Evolutionary conservation across 2,888 invertebrate genomes (phyloP).

Genomic region (Sceliomorpha sp.): DNA sequence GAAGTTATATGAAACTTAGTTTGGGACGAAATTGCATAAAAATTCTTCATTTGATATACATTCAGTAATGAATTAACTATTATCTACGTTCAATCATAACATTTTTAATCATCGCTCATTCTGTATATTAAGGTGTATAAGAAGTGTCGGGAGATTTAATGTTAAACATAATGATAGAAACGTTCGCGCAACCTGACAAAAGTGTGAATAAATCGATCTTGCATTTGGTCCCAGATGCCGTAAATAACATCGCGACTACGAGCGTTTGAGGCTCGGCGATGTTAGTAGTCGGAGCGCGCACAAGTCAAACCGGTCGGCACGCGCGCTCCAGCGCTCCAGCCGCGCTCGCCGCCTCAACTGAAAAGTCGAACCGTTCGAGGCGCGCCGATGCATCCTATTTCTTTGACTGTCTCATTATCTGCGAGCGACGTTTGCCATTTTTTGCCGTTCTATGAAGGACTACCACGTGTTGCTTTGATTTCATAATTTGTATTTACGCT

Average conservation of each 20-base stretch:
- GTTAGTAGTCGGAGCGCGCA: conserved; percentile 62
- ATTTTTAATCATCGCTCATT: no score
- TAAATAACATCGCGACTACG: conserved; percentile 66
- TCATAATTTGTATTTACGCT: no score
- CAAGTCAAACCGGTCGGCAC: conserved; percentile 76
- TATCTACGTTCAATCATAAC: no score
- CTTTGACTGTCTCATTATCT: conserved; percentile 39
- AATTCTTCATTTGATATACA: no score
- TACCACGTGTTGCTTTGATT: no score
- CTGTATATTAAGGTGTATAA: no score
- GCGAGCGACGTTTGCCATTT: conserved; percentile 24
- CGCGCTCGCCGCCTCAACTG: conserved; percentile 44
- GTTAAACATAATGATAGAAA: conserved; percentile 25
- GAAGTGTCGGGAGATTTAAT: no score
- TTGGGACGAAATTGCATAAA: no score
- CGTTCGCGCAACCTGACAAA: conserved; percentile 22
- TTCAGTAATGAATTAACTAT: no score
- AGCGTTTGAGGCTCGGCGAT: conserved; percentile 38
- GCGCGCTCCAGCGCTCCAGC: conserved; percentile 59
- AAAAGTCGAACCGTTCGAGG: conserved; percentile 24
- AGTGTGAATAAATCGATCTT: conserved; percentile 41
- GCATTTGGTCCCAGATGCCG: conserved; percentile 21
- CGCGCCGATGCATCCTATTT: conserved; percentile 34
- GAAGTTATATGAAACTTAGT: no score
- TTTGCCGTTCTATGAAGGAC: conserved; percentile 6